These are phyloP conservation scores for Ostrea edulis DNA, from an alignment of 1,140 invertebrate species.

Conservation along the genomic window DNA sequence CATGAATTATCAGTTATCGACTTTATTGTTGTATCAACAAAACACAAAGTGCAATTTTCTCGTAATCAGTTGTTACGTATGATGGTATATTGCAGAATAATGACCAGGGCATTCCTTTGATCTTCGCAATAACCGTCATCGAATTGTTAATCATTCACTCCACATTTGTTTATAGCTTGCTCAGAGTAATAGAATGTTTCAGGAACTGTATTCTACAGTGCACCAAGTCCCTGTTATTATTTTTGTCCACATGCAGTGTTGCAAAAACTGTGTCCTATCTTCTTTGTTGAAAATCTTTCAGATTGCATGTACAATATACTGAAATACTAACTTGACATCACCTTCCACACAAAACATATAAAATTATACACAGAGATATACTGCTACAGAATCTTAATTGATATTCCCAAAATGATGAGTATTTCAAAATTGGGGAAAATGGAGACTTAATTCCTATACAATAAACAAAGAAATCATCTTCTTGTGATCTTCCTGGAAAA, in stretches of 20 bases:
- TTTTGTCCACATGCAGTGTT: constrained; percentile 8
- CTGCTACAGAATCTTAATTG: neutral
- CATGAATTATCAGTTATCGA: no score
- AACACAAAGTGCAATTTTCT: no score
- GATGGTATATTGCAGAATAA: no score
- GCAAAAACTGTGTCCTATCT: constrained; percentile 3
- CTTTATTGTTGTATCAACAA: no score
- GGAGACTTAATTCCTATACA: neutral
- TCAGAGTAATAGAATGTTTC: no score
- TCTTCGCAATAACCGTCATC: no score
- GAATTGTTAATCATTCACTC: no score
- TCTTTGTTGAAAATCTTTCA: neutral
- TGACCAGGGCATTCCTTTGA: no score
- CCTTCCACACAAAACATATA: neutral
- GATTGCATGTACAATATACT: neutral
- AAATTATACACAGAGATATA: neutral
- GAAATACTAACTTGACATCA: no score
- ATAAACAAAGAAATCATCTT: constrained; percentile 22
- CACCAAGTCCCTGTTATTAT: neutral
- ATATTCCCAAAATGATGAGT: constrained; percentile 19
- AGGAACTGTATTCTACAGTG: neutral
- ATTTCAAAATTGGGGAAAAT: neutral
- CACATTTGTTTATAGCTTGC: no score
- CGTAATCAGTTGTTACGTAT: no score
- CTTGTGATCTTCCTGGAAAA: constrained; percentile 19